phyloP scores from a whole-genome alignment of 2,797 vertebrate species.

The Dallia pectoralis region DNA sequence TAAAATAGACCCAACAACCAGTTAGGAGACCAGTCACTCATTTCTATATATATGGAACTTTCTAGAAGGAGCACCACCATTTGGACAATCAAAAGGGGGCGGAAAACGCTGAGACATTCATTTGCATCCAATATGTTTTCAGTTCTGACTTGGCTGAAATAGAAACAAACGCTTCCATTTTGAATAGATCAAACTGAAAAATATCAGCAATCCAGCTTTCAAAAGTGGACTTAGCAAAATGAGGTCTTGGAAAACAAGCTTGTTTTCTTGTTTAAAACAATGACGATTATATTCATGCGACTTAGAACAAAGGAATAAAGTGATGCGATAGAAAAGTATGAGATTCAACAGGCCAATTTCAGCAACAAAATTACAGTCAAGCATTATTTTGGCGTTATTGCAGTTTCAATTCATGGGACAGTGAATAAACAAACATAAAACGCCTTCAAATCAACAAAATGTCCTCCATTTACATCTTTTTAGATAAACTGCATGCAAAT shows the following conservation, averaged over 20 bases:
- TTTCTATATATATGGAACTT: neutral
- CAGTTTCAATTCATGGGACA: neutral
- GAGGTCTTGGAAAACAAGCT: neutral
- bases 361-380: neutral
- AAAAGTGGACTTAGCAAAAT: constrained; percentile 4
- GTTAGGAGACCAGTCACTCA: neutral
- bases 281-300: neutral
- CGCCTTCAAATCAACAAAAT: neutral
- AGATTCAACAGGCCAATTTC: constrained; percentile 13
- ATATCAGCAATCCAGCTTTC: constrained; percentile 11
- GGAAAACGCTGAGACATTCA: neutral
- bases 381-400: neutral
- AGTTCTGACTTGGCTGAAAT: constrained; percentile 18
- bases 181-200: constrained; percentile 17
- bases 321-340: neutral
- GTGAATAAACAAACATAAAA: neutral
- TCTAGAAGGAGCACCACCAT: constrained; percentile 5
- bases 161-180: constrained; percentile 9
- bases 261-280: neutral
- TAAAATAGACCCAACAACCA: constrained; percentile 10
- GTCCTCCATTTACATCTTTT: neutral
- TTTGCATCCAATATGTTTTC: constrained; percentile 6
- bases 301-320: neutral
- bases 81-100: neutral
- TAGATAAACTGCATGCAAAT: neutral